Conservation (phyloP, 2,888 invertebrate genomes). For the Oscheius sp. region DNA sequence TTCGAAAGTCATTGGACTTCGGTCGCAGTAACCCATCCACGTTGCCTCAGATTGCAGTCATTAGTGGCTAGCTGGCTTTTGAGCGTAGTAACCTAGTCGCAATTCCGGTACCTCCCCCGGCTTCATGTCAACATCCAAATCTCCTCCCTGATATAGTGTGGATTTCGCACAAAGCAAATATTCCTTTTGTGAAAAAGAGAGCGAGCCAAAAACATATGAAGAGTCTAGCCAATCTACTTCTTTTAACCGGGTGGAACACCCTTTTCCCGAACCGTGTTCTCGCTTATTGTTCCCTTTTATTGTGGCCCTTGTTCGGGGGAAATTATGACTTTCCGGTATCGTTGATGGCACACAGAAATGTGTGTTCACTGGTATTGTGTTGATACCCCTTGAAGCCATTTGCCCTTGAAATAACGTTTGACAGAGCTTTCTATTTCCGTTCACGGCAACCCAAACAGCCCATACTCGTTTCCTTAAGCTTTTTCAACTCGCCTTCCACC, state of each 20-base stretch:
- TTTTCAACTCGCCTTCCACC: not conserved
- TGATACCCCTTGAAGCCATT: not conserved
- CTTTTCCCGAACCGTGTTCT: not conserved
- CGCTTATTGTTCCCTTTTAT: not conserved
- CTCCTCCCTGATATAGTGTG: conserved; percentile 28
- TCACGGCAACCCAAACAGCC: not conserved
- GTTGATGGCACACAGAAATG: not conserved
- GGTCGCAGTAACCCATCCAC: not conserved
- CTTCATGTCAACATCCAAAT: conserved; percentile 15
- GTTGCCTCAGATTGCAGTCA: not conserved
- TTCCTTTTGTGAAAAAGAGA: not conserved
- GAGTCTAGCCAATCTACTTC: not conserved
- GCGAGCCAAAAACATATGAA: conserved; percentile 7
- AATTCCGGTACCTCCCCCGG: conserved; percentile 1
- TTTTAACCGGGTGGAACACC: not conserved
- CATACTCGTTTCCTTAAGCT: not conserved
- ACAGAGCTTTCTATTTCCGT: not conserved
- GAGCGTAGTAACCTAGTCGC: conserved; percentile 4
- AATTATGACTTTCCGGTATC: not conserved
- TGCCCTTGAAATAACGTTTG: not conserved
- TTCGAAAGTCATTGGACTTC: conserved; percentile 12
- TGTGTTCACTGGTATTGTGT: not conserved
- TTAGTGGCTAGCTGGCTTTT: not conserved
- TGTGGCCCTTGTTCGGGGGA: no score
- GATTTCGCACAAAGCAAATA: conserved; percentile 28